These are phyloP conservation scores for Pecten maximus DNA, from an alignment of 2,888 invertebrate genomes.

Conservation along the genomic window DNA sequence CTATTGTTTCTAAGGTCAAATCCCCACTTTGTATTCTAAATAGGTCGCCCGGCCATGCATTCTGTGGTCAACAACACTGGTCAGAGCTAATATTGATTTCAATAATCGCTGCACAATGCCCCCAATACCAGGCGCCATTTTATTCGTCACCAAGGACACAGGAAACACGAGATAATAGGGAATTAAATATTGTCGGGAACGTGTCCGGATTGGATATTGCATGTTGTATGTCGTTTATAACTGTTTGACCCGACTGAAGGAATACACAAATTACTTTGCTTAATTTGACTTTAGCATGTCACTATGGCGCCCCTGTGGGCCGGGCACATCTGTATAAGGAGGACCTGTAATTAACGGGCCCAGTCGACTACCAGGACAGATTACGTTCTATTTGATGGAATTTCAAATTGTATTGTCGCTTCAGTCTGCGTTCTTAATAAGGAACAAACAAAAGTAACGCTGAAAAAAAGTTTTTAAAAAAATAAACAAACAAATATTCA, in stretches of 20 bases:
- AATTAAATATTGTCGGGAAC: not conserved
- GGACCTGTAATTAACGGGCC: not conserved
- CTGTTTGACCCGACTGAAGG: not conserved
- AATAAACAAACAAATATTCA: not conserved
- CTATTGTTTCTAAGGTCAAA: conserved; percentile 11
- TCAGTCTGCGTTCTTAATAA: not conserved
- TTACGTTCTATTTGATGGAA: not conserved
- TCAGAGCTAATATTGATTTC: conserved; percentile 13
- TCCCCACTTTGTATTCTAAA: not conserved
- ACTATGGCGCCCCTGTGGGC: not conserved
- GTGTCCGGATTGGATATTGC: not conserved
- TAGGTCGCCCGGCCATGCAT: not conserved
- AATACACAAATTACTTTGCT: not conserved
- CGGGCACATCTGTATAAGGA: not conserved
- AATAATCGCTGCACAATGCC: not conserved
- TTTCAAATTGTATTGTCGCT: not conserved
- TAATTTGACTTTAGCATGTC: conserved; percentile 17
- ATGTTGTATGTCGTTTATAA: conserved; percentile 16
- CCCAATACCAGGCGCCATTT: not conserved
- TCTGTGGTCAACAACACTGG: not conserved
- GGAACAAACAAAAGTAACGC: not conserved
- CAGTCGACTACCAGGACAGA: not conserved
- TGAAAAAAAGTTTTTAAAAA: not conserved
- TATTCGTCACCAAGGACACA: not conserved
- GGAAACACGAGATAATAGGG: not conserved